A percentile compares a stretch with the other conserved stretches of the same genome.
phyloP scores from a whole-genome alignment of 2,888 invertebrate species.

The Epirrhoe tristata region DNA sequence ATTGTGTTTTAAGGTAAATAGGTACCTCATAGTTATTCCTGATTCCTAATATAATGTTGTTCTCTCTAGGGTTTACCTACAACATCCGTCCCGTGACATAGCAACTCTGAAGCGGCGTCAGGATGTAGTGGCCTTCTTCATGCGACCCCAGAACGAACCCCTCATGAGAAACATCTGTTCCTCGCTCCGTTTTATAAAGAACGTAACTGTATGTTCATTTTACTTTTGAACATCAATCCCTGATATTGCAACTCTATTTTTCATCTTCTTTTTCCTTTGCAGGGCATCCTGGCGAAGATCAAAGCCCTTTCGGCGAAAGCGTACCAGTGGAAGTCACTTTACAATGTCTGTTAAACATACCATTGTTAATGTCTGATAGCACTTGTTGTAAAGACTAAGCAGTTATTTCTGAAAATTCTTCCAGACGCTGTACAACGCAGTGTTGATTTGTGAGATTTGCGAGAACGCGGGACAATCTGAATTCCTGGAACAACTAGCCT shows the following conservation, averaged over 20 bases:
- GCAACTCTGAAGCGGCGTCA: constrained; percentile 86
- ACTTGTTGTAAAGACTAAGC: background rate
- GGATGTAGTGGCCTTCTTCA: constrained; percentile 89
- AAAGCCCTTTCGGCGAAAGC: constrained; percentile 86
- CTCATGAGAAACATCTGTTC: constrained; percentile 87
- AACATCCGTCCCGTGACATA: constrained; percentile 89
- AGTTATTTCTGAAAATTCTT: constrained; percentile 37
- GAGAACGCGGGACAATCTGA: constrained; percentile 74
- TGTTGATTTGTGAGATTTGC: constrained; percentile 88
- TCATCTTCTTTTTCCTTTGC: constrained; percentile 43
- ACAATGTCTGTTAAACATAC: constrained; percentile 81
- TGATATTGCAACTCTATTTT: background rate
- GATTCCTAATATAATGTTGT: background rate
- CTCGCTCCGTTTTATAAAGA: constrained; percentile 86
- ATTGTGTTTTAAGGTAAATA: no score
- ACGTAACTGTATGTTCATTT: constrained; percentile 81
- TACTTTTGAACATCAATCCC: constrained; percentile 42
- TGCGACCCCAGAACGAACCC: constrained; percentile 86
- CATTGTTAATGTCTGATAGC: background rate
- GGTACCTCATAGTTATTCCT: no score
- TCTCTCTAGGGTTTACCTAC: constrained; percentile 88
- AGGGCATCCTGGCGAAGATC: constrained; percentile 88
- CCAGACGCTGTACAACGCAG: constrained; percentile 89
- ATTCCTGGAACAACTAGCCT: constrained; percentile 81
- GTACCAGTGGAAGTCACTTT: constrained; percentile 89